These are phyloP conservation scores for Streblospio benedicti DNA, from an alignment of 1,140 invertebrate genomes.

Conservation along the genomic window DNA sequence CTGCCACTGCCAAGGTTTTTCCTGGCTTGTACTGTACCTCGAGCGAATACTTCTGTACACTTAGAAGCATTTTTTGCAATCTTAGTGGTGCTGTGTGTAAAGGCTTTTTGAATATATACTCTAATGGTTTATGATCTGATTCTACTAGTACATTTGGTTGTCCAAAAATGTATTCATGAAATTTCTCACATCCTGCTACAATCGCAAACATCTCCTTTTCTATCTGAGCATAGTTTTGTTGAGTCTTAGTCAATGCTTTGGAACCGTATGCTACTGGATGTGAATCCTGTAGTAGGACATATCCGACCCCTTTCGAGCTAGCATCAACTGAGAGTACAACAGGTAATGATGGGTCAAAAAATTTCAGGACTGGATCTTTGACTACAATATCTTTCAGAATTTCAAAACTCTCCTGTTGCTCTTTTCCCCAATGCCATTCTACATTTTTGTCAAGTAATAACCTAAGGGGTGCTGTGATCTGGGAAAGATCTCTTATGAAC, in stretches of 20 bases:
- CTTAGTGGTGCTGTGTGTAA: conserved; percentile 38
- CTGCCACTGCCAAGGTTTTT: conserved; percentile 45
- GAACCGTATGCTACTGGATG: conserved; percentile 47
- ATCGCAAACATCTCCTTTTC: conserved; percentile 50
- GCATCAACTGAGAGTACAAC: conserved; percentile 27
- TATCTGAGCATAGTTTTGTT: conserved; percentile 48
- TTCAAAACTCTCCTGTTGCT: conserved; percentile 19
- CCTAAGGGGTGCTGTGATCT: not conserved
- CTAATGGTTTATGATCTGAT: conserved; percentile 41
- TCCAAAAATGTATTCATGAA: conserved; percentile 43
- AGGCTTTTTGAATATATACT: conserved; percentile 43
- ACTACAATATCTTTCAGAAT: conserved; percentile 21
- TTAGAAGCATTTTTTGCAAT: conserved; percentile 46
- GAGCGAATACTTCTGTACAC: conserved; percentile 45
- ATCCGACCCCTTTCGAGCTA: conserved; percentile 39
- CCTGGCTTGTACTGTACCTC: conserved; percentile 37
- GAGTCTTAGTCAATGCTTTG: conserved; percentile 36
- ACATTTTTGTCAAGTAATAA: conserved; percentile 34
- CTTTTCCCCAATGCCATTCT: conserved; percentile 17
- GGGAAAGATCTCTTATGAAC: conserved; percentile 19
- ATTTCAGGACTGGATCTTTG: conserved; percentile 22
- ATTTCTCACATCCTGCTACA: conserved; percentile 44
- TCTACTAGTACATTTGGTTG: conserved; percentile 19
- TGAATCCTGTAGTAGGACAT: conserved; percentile 45
- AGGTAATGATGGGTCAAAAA: conserved; percentile 23